Base-by-base conservation (phyloP, 1,140 invertebrate species). In the Cardiocondyla obscurior region DNA sequence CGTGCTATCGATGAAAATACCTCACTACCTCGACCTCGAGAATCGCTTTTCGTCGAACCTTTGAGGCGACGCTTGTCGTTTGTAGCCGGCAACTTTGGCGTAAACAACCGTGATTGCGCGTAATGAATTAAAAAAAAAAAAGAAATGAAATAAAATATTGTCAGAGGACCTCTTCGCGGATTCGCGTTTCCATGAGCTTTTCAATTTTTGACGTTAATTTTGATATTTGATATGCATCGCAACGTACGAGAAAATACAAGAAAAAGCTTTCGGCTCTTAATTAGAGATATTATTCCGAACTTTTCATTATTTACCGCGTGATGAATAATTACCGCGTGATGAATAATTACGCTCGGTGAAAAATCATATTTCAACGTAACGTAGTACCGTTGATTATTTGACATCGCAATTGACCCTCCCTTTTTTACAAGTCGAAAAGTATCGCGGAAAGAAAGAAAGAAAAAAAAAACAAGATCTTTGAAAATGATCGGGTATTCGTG, bases 231-330 rank as follows among this genome's bases (percentile, higher is more conserved):
- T 64, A 69, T 39, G 74, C 46, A 69, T 79, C 46, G 28, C n/a
- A 69, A 79, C 22, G 25, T 25, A 25, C 46, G 33, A 46, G 46
- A n/a, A 79, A 30, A 79, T 69, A 69, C 74, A 69, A 79, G 74
- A 79, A 69, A 79, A 79, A 79, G 62, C 62, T 79, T 79, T 79
- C 10, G 74, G 33, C 62, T 39, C 22, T 79, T 79, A 79, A 69
- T 79, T 69, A 79, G 16, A 12, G 42, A 79, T 39, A 79, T 79
- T 67, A 69, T 55, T 53, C 5, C 33, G 10, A 25, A 55, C 46
- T 69, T 53, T 67, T 53, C 62, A 79, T 69, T 79, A 69, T 67
- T 77, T 67, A 53, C 36, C n/a, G 42, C 22, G 6, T 25, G 28
- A 30, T 14, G 53, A 49, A 69, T 30, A 49, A 44, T 46, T 30